Conservation (phyloP, 2,113 vertebrate species). For the Pomatorhinus ruficollis region DNA sequence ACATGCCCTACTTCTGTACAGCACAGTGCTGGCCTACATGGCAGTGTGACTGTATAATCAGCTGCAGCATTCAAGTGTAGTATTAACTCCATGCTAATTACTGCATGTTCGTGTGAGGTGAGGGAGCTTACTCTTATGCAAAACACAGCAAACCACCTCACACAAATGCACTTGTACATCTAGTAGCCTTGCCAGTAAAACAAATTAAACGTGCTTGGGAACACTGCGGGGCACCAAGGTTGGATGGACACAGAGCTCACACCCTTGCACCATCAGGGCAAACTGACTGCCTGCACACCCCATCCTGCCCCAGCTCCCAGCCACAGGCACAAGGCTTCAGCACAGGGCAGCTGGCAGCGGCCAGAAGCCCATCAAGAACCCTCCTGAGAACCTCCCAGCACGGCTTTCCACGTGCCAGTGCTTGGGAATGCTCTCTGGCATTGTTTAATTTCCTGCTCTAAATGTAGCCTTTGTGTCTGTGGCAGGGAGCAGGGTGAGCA, state of each 20-base stretch:
- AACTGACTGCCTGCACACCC: not conserved
- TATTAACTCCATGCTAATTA: slow-evolving; percentile 1
- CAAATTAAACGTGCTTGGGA: not conserved
- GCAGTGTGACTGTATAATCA: not conserved
- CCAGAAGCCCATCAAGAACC: not conserved
- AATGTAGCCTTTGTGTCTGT: not conserved
- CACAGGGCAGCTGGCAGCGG: not conserved
- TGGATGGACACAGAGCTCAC: not conserved
- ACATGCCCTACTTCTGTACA: slow-evolving; percentile 24
- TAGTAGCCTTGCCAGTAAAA: not conserved
- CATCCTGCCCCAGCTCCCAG: accelerated
- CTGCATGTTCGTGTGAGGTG: not conserved
- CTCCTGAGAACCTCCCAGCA: not conserved
- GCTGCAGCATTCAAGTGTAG: not conserved
- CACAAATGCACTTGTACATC: not conserved
- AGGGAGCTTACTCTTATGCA: not conserved
- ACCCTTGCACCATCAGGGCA: not conserved
- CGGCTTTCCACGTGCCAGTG: accelerated
- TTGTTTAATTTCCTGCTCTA: not conserved
- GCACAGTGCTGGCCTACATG: not conserved
- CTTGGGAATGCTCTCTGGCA: accelerated
- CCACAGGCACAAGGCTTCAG: not conserved
- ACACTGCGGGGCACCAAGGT: not conserved
- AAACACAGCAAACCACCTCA: not conserved
- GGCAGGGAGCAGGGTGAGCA: not conserved